Percentiles rank a stretch among this genome's conserved stretches.
Conservation (phyloP, 2,888 invertebrate genomes). For the Brachynemurus nebulosus region DNA sequence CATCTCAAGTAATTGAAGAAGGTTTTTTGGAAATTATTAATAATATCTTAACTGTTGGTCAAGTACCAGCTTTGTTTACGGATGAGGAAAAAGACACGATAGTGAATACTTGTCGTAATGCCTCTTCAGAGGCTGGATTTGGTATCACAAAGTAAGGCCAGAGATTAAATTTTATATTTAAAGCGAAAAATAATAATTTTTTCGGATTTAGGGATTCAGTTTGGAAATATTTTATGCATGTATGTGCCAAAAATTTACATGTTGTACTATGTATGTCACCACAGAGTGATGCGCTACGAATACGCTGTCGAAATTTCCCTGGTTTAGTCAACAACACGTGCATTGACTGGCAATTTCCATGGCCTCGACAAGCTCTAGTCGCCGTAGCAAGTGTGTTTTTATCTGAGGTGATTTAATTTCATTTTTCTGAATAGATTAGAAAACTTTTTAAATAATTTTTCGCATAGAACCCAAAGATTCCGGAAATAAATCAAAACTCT, state of each 20-base stretch:
- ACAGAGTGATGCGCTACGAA: slow-evolving; percentile 65
- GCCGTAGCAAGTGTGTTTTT: slow-evolving; percentile 79
- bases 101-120: slow-evolving; percentile 51
- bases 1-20: slow-evolving; percentile 68
- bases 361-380: slow-evolving; percentile 79
- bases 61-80: slow-evolving; percentile 71
- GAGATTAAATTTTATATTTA: slow-evolving; percentile 5
- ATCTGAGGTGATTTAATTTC: slow-evolving; percentile 45
- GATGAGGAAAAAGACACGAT: slow-evolving; percentile 83
- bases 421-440: not conserved
- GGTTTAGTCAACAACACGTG: slow-evolving; percentile 84
- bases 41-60: slow-evolving; percentile 80
- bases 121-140: slow-evolving; percentile 54
- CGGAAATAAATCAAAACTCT: slow-evolving; percentile 47
- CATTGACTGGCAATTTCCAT: slow-evolving; percentile 89
- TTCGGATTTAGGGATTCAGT: slow-evolving; percentile 50
- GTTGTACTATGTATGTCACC: slow-evolving; percentile 88
- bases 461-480: slow-evolving; percentile 46
- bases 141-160: slow-evolving; percentile 58
- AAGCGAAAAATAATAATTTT: not conserved
- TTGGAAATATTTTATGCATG: slow-evolving; percentile 71
- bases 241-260: slow-evolving; percentile 71
- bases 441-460: slow-evolving; percentile 1
- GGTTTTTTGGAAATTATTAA: slow-evolving; percentile 82
- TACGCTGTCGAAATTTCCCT: slow-evolving; percentile 79